Base-by-base conservation (phyloP, 2,888 invertebrate genomes). In the Auanema freiburgensis region DNA sequence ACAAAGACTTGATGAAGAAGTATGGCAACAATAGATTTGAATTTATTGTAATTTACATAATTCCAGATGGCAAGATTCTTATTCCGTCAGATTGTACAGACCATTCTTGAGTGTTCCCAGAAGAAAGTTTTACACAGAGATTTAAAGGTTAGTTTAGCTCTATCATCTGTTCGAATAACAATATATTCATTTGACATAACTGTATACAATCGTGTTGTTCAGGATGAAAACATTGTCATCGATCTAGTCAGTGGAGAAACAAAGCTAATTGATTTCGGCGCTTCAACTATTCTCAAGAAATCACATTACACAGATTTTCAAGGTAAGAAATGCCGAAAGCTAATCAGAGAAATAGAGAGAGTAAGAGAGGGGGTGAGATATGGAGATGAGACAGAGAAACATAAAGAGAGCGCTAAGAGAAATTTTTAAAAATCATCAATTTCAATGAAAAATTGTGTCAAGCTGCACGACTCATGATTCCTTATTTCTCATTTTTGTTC, bases 141-240 rank as follows among this genome's bases (percentile, higher is more conserved):
- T 62, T 62, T 81, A 25, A 81, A 81, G 68, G 80, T 79, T 21
- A 40, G 43, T 49, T 10, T 21, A 46, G 46, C 4, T 46, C 12
- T 50, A n/a, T 50, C 50, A 24, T 50, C 50, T 50, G 46, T 33
- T 33, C 33, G 8, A 8, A 33, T 8, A 5, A 33, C n/a, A n/a
- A n/a, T n/a, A 33, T 33, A 33, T 33, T 10, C 18, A 16, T 46
- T 46, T 46, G 50, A 50, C 23, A 14, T 40, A 23, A 54, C 18
- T 14, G 25, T n/a, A 18, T 52, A 14, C 23, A 21, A 57, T 54
- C 12, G 3, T 25, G 16, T 41, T 60, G 33, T 77, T 67, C 56
- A 79, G 79, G 79, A 81, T 54, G 81, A 81, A 57, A 81, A 81
- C 66, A 71, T 81, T 40, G 78, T 81, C 10, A 77, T 81, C 56